These are phyloP conservation scores for Opisthograptis luteolata DNA, from an alignment of 2,888 invertebrate species.

Conservation along the genomic window DNA sequence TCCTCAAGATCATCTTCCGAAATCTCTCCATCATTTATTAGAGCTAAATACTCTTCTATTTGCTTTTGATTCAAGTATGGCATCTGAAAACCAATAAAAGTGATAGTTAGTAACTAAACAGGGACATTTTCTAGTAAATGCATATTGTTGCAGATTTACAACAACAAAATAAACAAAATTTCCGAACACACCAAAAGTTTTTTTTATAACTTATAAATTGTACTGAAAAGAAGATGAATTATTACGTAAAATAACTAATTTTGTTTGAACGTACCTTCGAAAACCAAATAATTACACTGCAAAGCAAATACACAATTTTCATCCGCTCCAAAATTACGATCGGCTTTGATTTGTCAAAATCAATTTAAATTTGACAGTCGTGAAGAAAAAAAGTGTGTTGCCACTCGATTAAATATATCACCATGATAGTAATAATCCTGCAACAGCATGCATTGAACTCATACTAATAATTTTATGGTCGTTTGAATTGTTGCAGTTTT, in stretches of 20 bases:
- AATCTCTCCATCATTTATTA: slow-evolving; percentile 42
- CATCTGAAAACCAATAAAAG: slow-evolving; percentile 41
- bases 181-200: slow-evolving; percentile 37
- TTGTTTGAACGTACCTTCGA: slow-evolving; percentile 39
- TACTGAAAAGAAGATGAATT: slow-evolving; percentile 46
- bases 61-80: slow-evolving; percentile 42
- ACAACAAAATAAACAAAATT: slow-evolving; percentile 39
- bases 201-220: slow-evolving; percentile 37
- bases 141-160: slow-evolving; percentile 36
- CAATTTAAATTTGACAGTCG: slow-evolving; percentile 37
- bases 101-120: slow-evolving; percentile 38
- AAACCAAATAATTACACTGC: slow-evolving; percentile 41
- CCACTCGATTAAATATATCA: no score
- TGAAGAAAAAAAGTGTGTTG: no score
- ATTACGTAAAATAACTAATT: slow-evolving; percentile 40
- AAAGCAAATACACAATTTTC: slow-evolving; percentile 41
- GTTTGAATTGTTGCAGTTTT: no score
- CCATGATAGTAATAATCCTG: no score
- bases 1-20: slow-evolving; percentile 49
- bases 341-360: slow-evolving; percentile 36
- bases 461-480: no score
- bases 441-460: no score
- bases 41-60: slow-evolving; percentile 47
- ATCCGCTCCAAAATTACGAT: slow-evolving; percentile 31
- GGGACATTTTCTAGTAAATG: slow-evolving; percentile 35